Percentiles rank a stretch among this genome's conserved stretches.
phyloP scores from a whole-genome alignment of 1,140 invertebrate species.

The Capitella teleta region DNA sequence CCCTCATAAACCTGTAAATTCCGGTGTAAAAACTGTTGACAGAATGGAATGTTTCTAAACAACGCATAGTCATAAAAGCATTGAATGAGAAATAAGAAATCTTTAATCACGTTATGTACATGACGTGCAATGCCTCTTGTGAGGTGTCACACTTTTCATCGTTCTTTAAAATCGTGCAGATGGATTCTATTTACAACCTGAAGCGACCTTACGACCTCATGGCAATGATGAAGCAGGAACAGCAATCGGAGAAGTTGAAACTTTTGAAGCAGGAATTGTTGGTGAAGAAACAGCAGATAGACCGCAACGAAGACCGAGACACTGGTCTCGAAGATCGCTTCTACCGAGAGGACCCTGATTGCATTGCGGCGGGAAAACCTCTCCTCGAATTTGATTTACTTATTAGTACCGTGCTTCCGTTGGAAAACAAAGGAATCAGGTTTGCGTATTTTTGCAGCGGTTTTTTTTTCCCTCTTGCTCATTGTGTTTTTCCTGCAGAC shows the following conservation, averaged over 20 bases:
- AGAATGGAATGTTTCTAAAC: no score
- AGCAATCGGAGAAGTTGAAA: constrained; percentile 52
- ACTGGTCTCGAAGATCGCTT: constrained; percentile 52
- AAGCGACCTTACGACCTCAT: constrained; percentile 66
- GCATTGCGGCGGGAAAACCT: constrained; percentile 52
- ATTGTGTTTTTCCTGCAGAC: constrained; percentile 22
- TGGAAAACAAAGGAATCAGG: constrained; percentile 42
- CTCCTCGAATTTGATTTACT: constrained; percentile 59
- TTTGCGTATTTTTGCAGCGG: no score
- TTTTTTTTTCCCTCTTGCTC: no score
- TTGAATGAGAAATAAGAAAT: no score
- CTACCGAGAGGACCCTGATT: constrained; percentile 55
- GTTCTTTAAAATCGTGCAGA: no score
- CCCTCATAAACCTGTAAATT: no score
- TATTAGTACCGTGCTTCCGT: constrained; percentile 48
- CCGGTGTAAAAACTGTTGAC: no score
- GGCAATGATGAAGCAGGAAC: constrained; percentile 69
- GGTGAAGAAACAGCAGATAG: constrained; percentile 53
- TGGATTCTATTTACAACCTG: constrained; percentile 65
- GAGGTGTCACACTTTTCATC: no score
- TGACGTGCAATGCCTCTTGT: no score
- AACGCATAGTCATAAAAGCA: no score
- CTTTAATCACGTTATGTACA: no score
- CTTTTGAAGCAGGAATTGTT: constrained; percentile 55
- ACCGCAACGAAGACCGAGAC: constrained; percentile 52